Evolutionary conservation across 2,113 vertebrate genomes (phyloP).

Genomic region (Phocoena phocoena): DNA sequence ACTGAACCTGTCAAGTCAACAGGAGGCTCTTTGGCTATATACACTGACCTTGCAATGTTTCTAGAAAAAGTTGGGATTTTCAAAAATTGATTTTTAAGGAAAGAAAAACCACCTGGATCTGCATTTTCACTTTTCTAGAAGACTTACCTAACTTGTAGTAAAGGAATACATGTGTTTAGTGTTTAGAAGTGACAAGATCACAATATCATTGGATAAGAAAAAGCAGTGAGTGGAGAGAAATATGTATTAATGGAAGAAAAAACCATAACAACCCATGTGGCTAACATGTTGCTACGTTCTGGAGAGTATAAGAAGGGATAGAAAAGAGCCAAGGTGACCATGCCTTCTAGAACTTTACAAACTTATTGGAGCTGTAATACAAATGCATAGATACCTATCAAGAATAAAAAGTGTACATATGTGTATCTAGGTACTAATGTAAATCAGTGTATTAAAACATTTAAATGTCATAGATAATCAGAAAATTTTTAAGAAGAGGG

Average conservation of each 20-base stretch:
- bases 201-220: not conserved
- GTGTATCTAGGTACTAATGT: not conserved
- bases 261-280: not conserved
- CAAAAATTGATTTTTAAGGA: not conserved
- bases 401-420: not conserved
- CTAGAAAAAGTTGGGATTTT: not conserved
- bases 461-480: not conserved
- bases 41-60: not conserved
- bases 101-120: not conserved
- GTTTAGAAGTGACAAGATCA: not conserved
- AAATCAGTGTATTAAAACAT: not conserved
- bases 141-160: not conserved
- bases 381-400: not conserved
- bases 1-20: conserved; percentile 3
- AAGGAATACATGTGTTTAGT: not conserved
- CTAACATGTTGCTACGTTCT: not conserved
- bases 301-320: not conserved
- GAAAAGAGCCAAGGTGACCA: not conserved
- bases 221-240: not conserved
- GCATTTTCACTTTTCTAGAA: not conserved
- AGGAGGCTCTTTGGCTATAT: not conserved
- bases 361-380: not conserved
- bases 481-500: not conserved
- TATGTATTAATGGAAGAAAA: not conserved
- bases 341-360: not conserved